Conservation (phyloP, 1,140 invertebrate genomes). For the Tetranychus urticae region DNA sequence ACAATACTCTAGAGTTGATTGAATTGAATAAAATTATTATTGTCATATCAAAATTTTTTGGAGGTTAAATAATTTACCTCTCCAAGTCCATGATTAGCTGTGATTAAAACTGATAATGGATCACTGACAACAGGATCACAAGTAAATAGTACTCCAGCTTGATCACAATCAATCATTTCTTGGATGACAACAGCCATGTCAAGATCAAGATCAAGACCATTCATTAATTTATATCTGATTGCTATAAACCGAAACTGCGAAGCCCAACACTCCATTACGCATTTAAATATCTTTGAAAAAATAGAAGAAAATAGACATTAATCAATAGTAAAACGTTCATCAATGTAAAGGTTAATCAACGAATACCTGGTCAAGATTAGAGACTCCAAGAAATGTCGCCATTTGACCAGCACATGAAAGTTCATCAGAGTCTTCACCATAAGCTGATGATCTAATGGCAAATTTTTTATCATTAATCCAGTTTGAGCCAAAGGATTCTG, state of each 20-base stretch:
- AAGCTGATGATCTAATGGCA: constrained; percentile 36
- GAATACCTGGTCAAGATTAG: constrained; percentile 11
- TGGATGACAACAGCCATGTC: constrained; percentile 59
- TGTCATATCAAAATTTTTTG: constrained; percentile 1
- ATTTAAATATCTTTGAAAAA: constrained; percentile 24
- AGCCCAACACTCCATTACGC: constrained; percentile 46
- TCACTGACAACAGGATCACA: constrained; percentile 41
- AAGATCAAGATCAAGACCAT: constrained; percentile 35
- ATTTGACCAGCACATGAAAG: constrained; percentile 62
- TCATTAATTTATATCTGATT: constrained; percentile 39
- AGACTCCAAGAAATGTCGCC: constrained; percentile 42
- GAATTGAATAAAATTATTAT: background rate
- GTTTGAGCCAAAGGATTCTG: background rate
- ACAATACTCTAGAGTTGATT: constrained; percentile 29
- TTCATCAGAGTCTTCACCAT: constrained; percentile 46
- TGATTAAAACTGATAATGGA: constrained; percentile 37
- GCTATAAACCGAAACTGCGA: constrained; percentile 48
- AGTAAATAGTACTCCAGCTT: constrained; percentile 55
- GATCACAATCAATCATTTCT: constrained; percentile 38
- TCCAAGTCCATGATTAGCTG: constrained; percentile 53
- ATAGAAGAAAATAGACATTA: background rate
- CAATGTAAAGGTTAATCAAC: background rate
- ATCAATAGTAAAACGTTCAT: background rate
- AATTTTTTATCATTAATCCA: constrained; percentile 12
- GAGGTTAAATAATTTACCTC: constrained; percentile 28